Evolutionary conservation across 2,113 vertebrate species (phyloP), one percentile per base, ranked within the genome.

Genomic region (Accipiter cooperii): DNA sequence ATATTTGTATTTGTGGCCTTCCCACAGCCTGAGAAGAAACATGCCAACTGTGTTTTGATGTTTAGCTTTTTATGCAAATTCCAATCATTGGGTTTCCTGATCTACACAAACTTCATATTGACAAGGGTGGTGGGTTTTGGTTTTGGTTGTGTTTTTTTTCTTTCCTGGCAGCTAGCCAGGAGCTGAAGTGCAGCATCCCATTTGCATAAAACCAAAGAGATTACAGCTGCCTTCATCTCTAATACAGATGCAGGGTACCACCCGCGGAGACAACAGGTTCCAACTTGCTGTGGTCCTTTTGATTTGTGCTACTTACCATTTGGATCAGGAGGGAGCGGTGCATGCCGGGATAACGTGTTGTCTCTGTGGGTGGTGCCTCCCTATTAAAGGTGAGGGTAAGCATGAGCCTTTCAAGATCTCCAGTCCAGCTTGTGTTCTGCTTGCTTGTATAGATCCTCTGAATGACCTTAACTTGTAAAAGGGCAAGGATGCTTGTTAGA

Each of bases 401-500:
- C 89, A 65, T 26, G 63, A 89, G 91, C 81, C 76, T 97, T 97
- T 96, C 78, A 96, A 79, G 74, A 69, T 96, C 81, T 91, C 74
- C 70, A 16, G 51, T 93, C 93, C 95, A 94, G 93, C 94, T 94
- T 94, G 91, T 89, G 93, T 92, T 93, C 96, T 80, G 22, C 87
- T 80, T 78, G 81, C 87, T 91, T 87, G 94, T 90, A 90, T 93
- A 97, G 96, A 85, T 85, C 74, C 54, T 74, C 81, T 90, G 91
- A 96, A 91, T 95, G 93, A 96, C 91, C 94, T 89, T 84, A 80
- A 81, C 90, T 97, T 96, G 95, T 97, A 84, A 97, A 92, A 91
- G 96, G 97, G 95, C 95, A 94, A 93, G 94, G 91, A 94, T 96
- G 93, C 94, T 97, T 91, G 97, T 97, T 97, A 96, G 84, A 89